Percentiles rank a stretch among this genome's conserved stretches.
phyloP scores from a whole-genome alignment of 2,113 vertebrate species.

The Dinomys branickii region DNA sequence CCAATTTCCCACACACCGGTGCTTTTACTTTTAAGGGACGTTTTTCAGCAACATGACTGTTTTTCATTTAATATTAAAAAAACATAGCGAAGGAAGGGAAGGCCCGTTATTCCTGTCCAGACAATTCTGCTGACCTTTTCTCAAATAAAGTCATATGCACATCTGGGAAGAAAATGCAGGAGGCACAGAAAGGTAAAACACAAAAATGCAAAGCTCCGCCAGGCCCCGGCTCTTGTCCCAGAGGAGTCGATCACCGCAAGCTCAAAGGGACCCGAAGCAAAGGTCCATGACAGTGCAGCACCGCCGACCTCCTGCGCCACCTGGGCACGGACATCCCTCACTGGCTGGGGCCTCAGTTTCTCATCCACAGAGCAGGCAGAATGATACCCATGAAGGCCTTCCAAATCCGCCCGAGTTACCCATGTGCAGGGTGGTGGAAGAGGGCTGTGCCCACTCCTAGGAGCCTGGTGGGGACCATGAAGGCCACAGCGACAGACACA shows the following conservation, averaged over 20 bases:
- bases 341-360: background rate
- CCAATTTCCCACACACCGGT: background rate
- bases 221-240: rapidly evolving
- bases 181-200: background rate
- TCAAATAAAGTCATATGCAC: background rate
- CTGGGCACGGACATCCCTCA: rapidly evolving
- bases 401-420: rapidly evolving
- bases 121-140: background rate
- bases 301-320: rapidly evolving
- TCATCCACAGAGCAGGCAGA: background rate
- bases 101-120: background rate
- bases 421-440: rapidly evolving
- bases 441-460: background rate
- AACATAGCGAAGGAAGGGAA: background rate
- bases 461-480: rapidly evolving
- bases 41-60: background rate
- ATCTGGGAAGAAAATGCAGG: background rate
- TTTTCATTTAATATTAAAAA: background rate
- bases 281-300: rapidly evolving
- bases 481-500: background rate
- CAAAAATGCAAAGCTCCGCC: rapidly evolving
- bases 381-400: rapidly evolving
- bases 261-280: background rate
- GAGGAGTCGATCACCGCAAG: rapidly evolving
- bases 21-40: background rate